Base-by-base conservation (phyloP, 64 coral and sea anemone genomes). In the Astreopora myriophthalma region DNA sequence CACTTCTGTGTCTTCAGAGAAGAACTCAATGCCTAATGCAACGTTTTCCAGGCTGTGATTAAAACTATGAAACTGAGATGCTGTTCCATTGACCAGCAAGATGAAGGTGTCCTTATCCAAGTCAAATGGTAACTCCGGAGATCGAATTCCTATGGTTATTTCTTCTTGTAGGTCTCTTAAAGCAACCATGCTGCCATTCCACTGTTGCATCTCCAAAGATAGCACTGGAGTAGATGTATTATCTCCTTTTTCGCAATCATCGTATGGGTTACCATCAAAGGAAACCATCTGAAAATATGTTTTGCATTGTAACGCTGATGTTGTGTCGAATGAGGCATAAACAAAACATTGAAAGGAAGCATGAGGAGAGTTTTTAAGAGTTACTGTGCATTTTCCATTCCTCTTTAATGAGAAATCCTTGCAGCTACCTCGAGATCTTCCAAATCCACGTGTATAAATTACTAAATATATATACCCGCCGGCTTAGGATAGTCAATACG, bases 21-120 rank as follows among this genome's bases (percentile, higher is more conserved):
- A 16, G 22, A 87, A 49, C 66, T 92, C 90, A 1, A 92, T 40
- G n/a, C 72, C 73, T 27, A 92, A 20, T 3, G 80, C 90, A 32
- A 60, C 69, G 20, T 74, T 39, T 17, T 69, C 23, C 7, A 62
- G 51, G 28, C 79, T 86, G n/a, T 73, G 55, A 34, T 86, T 86
- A 35, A 92, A 75, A 19, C 23, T 38, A 34, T 92, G 90, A 40
- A 76, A 76, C 48, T 84, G 70, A 31, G 48, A 28, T 48, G 68
- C 49, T 25, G 52, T 62, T 11, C 38, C 32, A 8, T 62, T n/a
- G n/a, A 89, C 8, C 11, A 63, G 30, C 20, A 62, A 34, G 34
- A 38, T 13, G 63, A 74, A 71, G 33, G 27, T 36, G 8, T 42
- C 34, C 23, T 20, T 8, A 14, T 58, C 28, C 5, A 19, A 4